Percentiles rank a stretch among this genome's conserved stretches.
phyloP scores from a whole-genome alignment of 2,797 vertebrate genomes.

The Lepus townsendii region DNA sequence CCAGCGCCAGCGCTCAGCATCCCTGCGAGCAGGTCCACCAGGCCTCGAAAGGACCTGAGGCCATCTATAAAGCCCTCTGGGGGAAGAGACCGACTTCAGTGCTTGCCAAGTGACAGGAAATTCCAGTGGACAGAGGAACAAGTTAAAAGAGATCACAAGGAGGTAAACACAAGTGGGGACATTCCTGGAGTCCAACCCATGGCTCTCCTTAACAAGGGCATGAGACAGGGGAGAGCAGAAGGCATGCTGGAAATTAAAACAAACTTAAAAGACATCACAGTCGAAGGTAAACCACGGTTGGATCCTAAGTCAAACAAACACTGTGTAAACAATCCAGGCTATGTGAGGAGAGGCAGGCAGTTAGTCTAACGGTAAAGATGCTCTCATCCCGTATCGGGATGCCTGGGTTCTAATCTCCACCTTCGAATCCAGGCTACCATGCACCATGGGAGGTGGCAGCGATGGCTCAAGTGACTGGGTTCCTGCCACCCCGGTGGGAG shows the following conservation, averaged over 20 bases:
- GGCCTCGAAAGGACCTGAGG: neutral
- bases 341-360: too few relatives aligned
- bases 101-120: neutral
- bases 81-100: neutral
- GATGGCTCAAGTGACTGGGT: too few relatives aligned
- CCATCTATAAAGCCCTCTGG: neutral
- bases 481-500: too few relatives aligned
- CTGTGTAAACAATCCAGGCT: neutral
- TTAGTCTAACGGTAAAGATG: too few relatives aligned
- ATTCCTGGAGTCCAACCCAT: neutral
- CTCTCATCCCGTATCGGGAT: too few relatives aligned
- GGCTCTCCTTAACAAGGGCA: neutral
- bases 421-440: too few relatives aligned
- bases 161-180: neutral
- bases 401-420: too few relatives aligned
- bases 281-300: neutral
- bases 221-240: fast-evolving
- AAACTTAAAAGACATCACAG: neutral
- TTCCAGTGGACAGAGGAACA: neutral
- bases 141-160: neutral
- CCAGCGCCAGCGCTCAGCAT: neutral
- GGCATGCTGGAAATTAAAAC: neutral
- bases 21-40: neutral
- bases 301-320: neutral
- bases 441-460: too few relatives aligned